These are phyloP conservation scores for Drosophila nr. perissopoda DNA, from an alignment of 2,888 invertebrate species.

Conservation along the genomic window DNA sequence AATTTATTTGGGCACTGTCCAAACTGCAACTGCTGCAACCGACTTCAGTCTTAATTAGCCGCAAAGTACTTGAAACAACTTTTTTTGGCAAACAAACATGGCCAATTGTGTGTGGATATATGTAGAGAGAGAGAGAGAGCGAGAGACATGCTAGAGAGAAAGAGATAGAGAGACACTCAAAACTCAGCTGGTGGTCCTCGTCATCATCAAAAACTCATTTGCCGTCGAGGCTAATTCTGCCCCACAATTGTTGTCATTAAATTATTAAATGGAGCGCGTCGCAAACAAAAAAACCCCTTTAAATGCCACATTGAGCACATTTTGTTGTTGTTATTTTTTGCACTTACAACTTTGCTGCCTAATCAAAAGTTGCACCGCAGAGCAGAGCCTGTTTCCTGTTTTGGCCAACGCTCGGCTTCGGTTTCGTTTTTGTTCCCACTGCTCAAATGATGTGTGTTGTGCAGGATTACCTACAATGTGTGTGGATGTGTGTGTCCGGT, in stretches of 20 bases:
- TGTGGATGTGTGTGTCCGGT: slow-evolving; percentile 20
- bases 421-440: slow-evolving; percentile 31
- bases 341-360: slow-evolving; percentile 40
- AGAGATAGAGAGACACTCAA: not conserved
- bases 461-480: slow-evolving; percentile 31
- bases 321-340: slow-evolving; percentile 1
- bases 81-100: slow-evolving; percentile 17
- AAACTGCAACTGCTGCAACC: slow-evolving; percentile 32
- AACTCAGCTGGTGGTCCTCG: slow-evolving; percentile 33
- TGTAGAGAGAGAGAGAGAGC: not conserved
- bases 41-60: slow-evolving; percentile 60
- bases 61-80: slow-evolving; percentile 55
- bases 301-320: slow-evolving; percentile 7
- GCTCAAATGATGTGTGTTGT: slow-evolving; percentile 37
- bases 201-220: slow-evolving; percentile 75
- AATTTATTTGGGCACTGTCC: slow-evolving; percentile 58
- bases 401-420: slow-evolving; percentile 21
- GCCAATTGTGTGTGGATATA: slow-evolving; percentile 21
- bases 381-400: slow-evolving; percentile 39
- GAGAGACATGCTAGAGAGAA: not conserved
- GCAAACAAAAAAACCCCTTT: slow-evolving; percentile 11
- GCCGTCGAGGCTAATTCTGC: slow-evolving; percentile 37
- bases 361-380: slow-evolving; percentile 54
- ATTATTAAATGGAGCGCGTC: slow-evolving; percentile 69
- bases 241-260: slow-evolving; percentile 55